These are phyloP conservation scores for Neoascia interrupta DNA, from an alignment of 2,888 invertebrate species.

Conservation along the genomic window DNA sequence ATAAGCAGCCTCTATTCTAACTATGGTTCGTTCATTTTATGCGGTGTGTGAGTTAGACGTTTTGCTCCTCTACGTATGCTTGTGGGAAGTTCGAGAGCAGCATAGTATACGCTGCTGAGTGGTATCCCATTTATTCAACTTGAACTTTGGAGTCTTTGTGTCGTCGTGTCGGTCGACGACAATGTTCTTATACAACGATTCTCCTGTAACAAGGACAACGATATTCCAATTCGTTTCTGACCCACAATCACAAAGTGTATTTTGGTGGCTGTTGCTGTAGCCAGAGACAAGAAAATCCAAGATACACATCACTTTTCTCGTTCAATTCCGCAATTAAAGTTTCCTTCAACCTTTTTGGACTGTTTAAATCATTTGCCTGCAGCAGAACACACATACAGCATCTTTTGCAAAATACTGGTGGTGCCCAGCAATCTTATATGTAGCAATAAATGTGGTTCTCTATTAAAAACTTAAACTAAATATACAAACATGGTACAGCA, in stretches of 20 bases:
- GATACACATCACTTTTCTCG: conserved; percentile 48
- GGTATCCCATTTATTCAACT: conserved; percentile 54
- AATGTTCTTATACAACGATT: conserved; percentile 4
- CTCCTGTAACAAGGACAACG: conserved; percentile 27
- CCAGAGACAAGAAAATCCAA: conserved; percentile 21
- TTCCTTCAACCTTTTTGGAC: conserved; percentile 53
- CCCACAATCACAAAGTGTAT: conserved; percentile 18
- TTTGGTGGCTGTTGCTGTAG: background rate
- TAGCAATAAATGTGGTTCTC: conserved; percentile 33
- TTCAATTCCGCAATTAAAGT: conserved; percentile 62
- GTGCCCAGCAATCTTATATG: conserved; percentile 18
- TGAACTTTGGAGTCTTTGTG: conserved; percentile 44
- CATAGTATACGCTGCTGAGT: conserved; percentile 31
- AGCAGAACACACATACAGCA: conserved; percentile 8
- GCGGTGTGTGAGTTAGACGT: conserved; percentile 5
- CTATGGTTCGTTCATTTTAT: conserved; percentile 38
- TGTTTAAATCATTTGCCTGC: conserved; percentile 52
- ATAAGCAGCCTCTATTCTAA: conserved; percentile 36
- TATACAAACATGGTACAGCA: conserved; percentile 16
- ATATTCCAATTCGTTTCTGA: conserved; percentile 51
- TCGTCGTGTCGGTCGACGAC: conserved; percentile 12
- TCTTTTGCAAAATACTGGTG: conserved; percentile 5
- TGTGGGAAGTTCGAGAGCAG: no score
- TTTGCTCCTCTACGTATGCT: no score
- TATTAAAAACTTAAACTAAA: conserved; percentile 26